Evolutionary conservation across 2,888 invertebrate genomes (phyloP).

Genomic region (Drosophila dives): DNA sequence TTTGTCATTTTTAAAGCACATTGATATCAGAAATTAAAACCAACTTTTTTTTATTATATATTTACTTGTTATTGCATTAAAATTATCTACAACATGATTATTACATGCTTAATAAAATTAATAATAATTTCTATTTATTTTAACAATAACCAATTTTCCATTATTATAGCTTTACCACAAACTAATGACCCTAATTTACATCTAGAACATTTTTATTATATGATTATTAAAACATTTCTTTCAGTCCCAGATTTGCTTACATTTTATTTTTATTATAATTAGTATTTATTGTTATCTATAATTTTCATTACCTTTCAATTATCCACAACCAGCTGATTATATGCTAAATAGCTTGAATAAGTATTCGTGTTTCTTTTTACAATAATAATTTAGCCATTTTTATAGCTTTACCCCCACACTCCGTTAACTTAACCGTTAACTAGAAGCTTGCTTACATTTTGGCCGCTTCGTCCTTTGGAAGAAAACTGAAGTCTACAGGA

Average conservation of each 20-base stretch:
- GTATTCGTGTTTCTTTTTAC: neutral
- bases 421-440: neutral
- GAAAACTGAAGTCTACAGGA: neutral
- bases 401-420: neutral
- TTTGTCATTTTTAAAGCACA: neutral
- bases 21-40: neutral
- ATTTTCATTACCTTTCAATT: neutral
- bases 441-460: neutral
- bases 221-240: neutral
- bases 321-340: neutral
- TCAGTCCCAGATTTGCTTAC: neutral
- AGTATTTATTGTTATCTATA: neutral
- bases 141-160: neutral
- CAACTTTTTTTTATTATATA: rapidly evolving
- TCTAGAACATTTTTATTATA: neutral
- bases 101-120: neutral
- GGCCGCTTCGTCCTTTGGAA: neutral
- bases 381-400: neutral
- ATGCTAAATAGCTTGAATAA: neutral
- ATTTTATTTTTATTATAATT: neutral
- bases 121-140: neutral
- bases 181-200: neutral
- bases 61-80: neutral
- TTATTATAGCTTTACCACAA: neutral
- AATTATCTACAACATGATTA: neutral